Conservation (phyloP, 2,113 vertebrate genomes). For the Thunnus thynnus region DNA sequence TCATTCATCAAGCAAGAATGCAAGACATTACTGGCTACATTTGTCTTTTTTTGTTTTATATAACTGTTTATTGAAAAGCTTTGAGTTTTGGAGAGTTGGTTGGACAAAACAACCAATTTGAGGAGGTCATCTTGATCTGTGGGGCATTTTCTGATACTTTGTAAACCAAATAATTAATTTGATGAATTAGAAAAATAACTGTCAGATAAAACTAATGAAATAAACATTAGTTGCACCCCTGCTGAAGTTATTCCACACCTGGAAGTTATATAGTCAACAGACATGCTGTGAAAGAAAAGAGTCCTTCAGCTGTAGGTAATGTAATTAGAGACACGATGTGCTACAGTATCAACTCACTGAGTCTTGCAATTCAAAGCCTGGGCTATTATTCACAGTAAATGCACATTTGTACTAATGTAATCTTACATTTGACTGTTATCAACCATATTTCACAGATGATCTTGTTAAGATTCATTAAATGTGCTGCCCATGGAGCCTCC, state of each 20-base stretch:
- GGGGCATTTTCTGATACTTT: too few relatives aligned
- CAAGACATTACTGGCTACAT: too few relatives aligned
- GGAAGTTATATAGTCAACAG: neutral
- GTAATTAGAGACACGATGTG: neutral
- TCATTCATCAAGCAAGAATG: too few relatives aligned
- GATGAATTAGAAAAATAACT: neutral
- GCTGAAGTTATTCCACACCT: constrained; percentile 10
- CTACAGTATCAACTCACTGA: neutral
- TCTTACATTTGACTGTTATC: constrained; percentile 8
- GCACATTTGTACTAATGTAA: constrained; percentile 7
- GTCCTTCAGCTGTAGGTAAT: constrained; percentile 28
- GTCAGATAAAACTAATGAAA: neutral
- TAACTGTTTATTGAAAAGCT: too few relatives aligned
- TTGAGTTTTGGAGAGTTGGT: too few relatives aligned
- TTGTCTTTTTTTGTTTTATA: too few relatives aligned
- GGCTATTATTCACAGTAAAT: constrained; percentile 9
- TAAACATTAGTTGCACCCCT: neutral
- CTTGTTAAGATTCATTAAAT: neutral
- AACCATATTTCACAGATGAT: neutral
- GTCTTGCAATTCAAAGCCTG: constrained; percentile 12
- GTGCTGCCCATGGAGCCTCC: neutral
- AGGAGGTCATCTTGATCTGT: neutral
- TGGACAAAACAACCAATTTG: neutral
- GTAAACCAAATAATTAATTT: too few relatives aligned
- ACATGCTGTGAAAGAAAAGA: constrained; percentile 14